Percentiles rank a stretch among this genome's conserved stretches.
Evolutionary conservation across 1,140 invertebrate genomes (phyloP).

Genomic region (Leptoteleia sp.): DNA sequence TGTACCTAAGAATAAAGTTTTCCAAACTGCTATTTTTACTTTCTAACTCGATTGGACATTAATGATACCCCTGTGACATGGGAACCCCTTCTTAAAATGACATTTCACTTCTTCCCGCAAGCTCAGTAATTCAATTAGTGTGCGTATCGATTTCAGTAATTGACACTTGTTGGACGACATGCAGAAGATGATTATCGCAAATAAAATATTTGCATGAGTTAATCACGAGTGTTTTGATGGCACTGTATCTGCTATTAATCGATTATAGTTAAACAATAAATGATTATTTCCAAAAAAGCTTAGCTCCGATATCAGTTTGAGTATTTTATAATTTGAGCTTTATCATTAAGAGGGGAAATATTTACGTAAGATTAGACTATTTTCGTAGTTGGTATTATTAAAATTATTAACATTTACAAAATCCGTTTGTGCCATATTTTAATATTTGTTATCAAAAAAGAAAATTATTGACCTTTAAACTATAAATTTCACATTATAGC

Average conservation of each 20-base stretch:
- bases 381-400: too few relatives aligned
- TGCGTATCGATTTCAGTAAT: conserved; percentile 11
- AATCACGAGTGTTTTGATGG: conserved; percentile 18
- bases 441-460: too few relatives aligned
- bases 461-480: too few relatives aligned
- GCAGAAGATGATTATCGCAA: conserved; percentile 28
- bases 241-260: conserved; percentile 1
- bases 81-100: conserved; percentile 4
- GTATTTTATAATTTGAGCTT: too few relatives aligned
- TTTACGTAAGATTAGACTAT: too few relatives aligned
- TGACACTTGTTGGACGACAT: conserved; percentile 25
- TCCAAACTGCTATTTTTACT: conserved; percentile 5
- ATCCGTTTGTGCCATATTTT: too few relatives aligned
- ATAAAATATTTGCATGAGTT: conserved; percentile 25
- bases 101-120: conserved; percentile 7
- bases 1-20: not conserved
- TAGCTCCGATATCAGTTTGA: too few relatives aligned
- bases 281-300: too few relatives aligned
- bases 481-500: too few relatives aligned
- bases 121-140: not conserved
- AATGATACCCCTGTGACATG: conserved; percentile 4
- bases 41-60: not conserved
- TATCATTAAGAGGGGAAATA: too few relatives aligned
- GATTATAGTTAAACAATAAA: too few relatives aligned
- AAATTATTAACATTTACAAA: too few relatives aligned